A percentile compares a stretch with the other conserved stretches of the same genome.
These are phyloP conservation scores for Hemibagrus wyckioides DNA, from an alignment of 2,113 vertebrate species.

Conservation along the genomic window DNA sequence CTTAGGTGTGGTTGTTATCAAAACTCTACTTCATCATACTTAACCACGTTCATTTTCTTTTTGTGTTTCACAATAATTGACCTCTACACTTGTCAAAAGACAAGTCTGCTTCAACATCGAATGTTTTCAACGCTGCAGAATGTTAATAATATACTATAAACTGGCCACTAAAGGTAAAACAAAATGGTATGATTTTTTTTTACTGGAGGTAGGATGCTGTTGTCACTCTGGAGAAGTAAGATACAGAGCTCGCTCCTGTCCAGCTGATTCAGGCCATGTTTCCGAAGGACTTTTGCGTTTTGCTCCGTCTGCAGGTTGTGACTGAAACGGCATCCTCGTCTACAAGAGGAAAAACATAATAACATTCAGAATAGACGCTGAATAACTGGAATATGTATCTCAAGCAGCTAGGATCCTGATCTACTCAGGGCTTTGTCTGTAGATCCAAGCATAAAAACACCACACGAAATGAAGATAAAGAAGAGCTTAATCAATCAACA, in stretches of 20 bases:
- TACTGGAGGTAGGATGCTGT: conserved; percentile 63
- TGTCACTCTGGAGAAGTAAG: conserved; percentile 70
- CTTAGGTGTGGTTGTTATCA: neutral
- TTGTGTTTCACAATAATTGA: neutral
- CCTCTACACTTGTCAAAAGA: neutral
- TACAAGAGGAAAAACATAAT: conserved; percentile 37
- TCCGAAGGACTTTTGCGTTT: conserved; percentile 51
- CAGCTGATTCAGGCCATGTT: conserved; percentile 59
- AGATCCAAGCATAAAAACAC: neutral
- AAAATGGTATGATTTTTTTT: conserved; percentile 2
- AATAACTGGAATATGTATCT: neutral
- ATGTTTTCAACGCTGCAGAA: neutral
- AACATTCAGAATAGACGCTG: neutral
- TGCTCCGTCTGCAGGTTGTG: conserved; percentile 58
- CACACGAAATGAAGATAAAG: too few species aligned
- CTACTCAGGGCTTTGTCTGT: neutral
- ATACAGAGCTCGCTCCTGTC: conserved; percentile 60
- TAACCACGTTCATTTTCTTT: neutral
- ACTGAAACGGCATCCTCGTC: conserved; percentile 61
- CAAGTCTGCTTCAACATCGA: neutral
- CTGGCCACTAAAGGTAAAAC: neutral
- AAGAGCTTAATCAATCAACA: neutral
- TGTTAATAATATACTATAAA: neutral
- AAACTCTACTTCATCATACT: neutral
- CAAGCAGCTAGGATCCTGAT: neutral